Base-by-base conservation (phyloP, 2,888 invertebrate genomes). In the Didymodactylos carnosus region DNA sequence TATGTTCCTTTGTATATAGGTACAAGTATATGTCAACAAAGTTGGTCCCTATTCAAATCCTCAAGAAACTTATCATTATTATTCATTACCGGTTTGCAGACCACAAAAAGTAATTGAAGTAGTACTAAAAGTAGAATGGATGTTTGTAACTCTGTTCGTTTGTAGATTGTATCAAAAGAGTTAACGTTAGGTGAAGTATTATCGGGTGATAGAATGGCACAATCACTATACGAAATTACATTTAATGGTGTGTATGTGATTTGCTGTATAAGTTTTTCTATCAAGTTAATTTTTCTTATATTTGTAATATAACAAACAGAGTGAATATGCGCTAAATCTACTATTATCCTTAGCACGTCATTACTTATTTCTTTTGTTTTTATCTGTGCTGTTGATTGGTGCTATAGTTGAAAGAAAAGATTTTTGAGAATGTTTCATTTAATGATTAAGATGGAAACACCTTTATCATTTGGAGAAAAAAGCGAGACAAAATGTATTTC, bases 61-160 rank as follows among this genome's bases (percentile, higher is more conserved):
- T 10, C 85, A 86, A 80, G 86, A 86, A 78, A 86, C 85, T 0
- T 86, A 86, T 77, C 85, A 86, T 78, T 86, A 85, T 78, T 86
- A 85, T 77, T 82, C 84, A 76, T 79, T 86, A 43, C 85, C 86
- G 39, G 83, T 86, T 0, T 86, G 86, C 78, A 77, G 84, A 62
- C 86, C 86, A 53, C 79, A 81, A 27, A 83, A 85, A 80, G 85
- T 85, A 78, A 78, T 78, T 75, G 19, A 39, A 71, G 40, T 19
- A 23, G 27, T 25, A 29, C 14, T 51, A 39, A 39, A 41, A 46
- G 25, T 35, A 7, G 16, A 70, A 29, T 69, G 25, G 39, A 53
- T 72, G 39, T 70, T 73, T 62, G 73, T 77, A 79, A 40, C n/a
- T n/a, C n/a, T n/a, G n/a, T n/a, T n/a, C n/a, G n/a, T n/a, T n/a